Evolutionary conservation across 2,888 invertebrate species (phyloP).

Genomic region (Stenurella melanura): DNA sequence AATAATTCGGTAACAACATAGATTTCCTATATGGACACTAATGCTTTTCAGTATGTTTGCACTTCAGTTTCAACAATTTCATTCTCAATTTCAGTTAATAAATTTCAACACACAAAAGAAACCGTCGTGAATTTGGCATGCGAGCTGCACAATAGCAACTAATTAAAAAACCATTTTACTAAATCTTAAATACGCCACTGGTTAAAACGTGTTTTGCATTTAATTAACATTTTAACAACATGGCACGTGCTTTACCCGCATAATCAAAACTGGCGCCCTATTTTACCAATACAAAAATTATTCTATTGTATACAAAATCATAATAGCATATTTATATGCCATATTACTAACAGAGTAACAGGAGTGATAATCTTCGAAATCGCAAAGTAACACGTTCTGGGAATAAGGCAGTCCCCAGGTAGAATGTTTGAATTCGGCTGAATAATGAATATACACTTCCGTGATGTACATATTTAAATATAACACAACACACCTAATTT

Average conservation of each 20-base stretch:
- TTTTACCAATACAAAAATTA: neutral
- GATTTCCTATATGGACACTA: too few species aligned
- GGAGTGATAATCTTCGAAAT: neutral
- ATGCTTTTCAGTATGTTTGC: too few species aligned
- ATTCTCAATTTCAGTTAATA: too few species aligned
- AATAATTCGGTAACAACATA: too few species aligned
- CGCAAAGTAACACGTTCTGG: neutral
- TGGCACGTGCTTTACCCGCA: neutral
- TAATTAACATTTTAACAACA: neutral
- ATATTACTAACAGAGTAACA: neutral
- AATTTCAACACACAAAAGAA: neutral
- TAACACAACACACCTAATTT: neutral
- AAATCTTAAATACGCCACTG: neutral
- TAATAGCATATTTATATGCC: neutral
- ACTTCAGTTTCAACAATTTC: too few species aligned
- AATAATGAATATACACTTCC: neutral
- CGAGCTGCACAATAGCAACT: neutral
- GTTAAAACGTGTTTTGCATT: neutral
- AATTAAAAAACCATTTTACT: neutral
- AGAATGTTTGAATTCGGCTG: neutral
- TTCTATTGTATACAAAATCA: neutral
- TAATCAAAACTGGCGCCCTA: neutral
- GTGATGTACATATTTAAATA: neutral
- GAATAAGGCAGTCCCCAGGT: neutral
- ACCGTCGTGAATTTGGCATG: neutral